A percentile compares a stretch with the other conserved stretches of the same genome.
Evolutionary conservation across 2,113 vertebrate genomes (phyloP).

Genomic region (Rhabdornis inornatus): DNA sequence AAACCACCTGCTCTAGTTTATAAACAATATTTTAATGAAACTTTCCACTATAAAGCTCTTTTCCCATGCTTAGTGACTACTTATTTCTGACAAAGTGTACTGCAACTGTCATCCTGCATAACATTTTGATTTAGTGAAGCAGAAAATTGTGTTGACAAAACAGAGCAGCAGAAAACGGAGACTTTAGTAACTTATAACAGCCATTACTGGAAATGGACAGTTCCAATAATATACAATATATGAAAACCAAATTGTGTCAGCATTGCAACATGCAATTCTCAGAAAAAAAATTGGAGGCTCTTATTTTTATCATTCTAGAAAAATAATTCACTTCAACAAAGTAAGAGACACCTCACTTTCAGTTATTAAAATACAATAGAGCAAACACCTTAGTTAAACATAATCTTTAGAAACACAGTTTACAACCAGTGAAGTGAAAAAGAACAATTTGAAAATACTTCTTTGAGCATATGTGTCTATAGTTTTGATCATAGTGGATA

Average conservation of each 20-base stretch:
- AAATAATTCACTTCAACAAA: neutral
- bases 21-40: neutral
- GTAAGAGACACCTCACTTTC: neutral
- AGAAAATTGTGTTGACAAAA: neutral
- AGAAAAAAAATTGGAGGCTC: neutral
- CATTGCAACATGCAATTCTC: neutral
- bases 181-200: neutral
- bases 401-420: neutral
- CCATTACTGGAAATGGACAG: neutral
- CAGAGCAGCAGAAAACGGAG: neutral
- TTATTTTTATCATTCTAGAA: neutral
- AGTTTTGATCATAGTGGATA: neutral
- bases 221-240: neutral
- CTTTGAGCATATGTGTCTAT: neutral
- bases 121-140: neutral
- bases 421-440: neutral
- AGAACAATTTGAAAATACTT: neutral
- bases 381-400: neutral
- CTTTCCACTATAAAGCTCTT: neutral
- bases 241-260: neutral
- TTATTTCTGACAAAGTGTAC: neutral
- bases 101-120: neutral
- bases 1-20: neutral
- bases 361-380: neutral
- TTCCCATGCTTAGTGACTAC: neutral